A percentile compares a stretch with the other conserved stretches of the same genome.
These are phyloP conservation scores for Equus quagga DNA, from an alignment of 2,113 vertebrate species.

Conservation along the genomic window DNA sequence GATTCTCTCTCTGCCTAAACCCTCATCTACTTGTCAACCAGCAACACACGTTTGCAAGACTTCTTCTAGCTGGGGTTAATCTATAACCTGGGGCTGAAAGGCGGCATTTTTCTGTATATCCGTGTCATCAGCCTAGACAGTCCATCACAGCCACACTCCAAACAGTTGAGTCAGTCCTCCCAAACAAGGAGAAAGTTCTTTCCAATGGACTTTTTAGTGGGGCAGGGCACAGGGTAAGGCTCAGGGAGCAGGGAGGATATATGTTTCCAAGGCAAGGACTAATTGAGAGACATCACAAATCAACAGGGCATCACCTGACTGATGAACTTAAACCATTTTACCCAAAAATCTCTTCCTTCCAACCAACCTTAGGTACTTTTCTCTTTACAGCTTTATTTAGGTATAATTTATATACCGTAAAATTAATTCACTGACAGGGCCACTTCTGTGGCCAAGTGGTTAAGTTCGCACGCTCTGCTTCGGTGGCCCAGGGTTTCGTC, in stretches of 20 bases:
- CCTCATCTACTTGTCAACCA: background rate
- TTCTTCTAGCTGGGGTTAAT: background rate
- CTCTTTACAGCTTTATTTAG: background rate
- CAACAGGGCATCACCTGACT: background rate
- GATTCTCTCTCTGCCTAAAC: background rate
- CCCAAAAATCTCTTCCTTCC: background rate
- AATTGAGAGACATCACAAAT: background rate
- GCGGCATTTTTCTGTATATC: background rate
- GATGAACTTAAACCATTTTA: constrained; percentile 21
- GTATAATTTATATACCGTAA: background rate
- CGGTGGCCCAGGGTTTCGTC: too few species aligned
- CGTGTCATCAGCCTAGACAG: background rate
- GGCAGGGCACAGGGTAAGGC: background rate
- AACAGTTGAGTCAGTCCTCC: background rate
- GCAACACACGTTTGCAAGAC: background rate
- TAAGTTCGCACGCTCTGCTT: too few species aligned
- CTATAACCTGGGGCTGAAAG: constrained; percentile 5
- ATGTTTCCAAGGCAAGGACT: background rate
- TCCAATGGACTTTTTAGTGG: background rate
- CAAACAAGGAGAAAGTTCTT: constrained; percentile 29
- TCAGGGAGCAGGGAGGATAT: background rate
- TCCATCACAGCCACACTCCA: background rate
- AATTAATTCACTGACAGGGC: background rate
- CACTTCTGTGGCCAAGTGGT: too few species aligned
- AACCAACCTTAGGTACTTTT: background rate